Evolutionary conservation across 2,888 invertebrate genomes (phyloP).

Genomic region (Andrena hattorfiana): DNA sequence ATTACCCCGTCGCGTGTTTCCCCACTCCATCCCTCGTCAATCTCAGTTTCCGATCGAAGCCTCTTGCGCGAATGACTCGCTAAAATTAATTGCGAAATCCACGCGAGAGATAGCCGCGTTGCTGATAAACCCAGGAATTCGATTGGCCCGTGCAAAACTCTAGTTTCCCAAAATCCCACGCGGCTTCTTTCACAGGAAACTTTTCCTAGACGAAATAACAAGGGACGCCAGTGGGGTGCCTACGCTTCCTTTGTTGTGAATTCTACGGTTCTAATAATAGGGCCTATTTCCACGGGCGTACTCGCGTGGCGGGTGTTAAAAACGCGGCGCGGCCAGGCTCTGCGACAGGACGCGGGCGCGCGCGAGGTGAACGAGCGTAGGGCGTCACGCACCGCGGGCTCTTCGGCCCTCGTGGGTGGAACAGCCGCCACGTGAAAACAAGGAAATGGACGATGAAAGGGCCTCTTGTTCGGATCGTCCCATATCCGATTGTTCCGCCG

Average conservation of each 20-base stretch:
- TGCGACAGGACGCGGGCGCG: slow-evolving; percentile 11
- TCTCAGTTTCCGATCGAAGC: slow-evolving; percentile 36
- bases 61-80: slow-evolving; percentile 13
- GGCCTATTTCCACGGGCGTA: slow-evolving; percentile 51
- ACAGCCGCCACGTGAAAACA: slow-evolving; percentile 69
- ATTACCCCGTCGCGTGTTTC: slow-evolving; percentile 6
- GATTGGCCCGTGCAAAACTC: no score
- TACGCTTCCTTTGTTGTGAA: slow-evolving; percentile 75
- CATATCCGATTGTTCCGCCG: slow-evolving; percentile 69
- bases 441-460: slow-evolving; percentile 72
- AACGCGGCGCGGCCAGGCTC: slow-evolving; percentile 40
- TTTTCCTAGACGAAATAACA: slow-evolving; percentile 24
- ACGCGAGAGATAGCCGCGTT: neutral
- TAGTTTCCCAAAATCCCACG: neutral
- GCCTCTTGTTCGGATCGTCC: slow-evolving; percentile 68
- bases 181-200: slow-evolving; percentile 22
- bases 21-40: slow-evolving; percentile 12
- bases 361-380: slow-evolving; percentile 14
- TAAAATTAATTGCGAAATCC: slow-evolving; percentile 33
- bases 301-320: slow-evolving; percentile 62
- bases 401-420: slow-evolving; percentile 57
- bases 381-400: slow-evolving; percentile 57
- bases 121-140: no score
- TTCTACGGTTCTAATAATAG: slow-evolving; percentile 77
- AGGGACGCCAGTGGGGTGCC: slow-evolving; percentile 24